Conservation (phyloP, 2,888 invertebrate genomes). For the Tenodera sinensis region DNA sequence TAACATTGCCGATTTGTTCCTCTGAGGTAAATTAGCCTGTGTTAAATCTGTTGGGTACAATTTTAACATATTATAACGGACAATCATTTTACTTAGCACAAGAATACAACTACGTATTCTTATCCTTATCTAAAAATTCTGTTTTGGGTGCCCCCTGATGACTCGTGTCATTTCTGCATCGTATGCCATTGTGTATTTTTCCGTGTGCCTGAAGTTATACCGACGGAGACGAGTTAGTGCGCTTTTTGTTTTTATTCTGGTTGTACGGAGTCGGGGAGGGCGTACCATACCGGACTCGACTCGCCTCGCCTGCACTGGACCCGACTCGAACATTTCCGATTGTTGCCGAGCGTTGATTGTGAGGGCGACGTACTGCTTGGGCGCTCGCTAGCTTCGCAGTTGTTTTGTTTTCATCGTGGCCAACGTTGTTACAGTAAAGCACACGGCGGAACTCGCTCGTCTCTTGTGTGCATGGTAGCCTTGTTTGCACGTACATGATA, state of each 20-base stretch:
- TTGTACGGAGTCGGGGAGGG: background rate
- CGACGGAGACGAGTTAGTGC: background rate
- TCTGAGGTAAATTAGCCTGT: too few species aligned
- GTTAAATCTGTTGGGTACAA: too few species aligned
- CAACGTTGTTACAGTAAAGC: background rate
- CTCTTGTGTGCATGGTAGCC: too few species aligned
- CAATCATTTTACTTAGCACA: too few species aligned
- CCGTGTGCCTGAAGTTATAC: background rate
- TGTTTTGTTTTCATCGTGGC: background rate
- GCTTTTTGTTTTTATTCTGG: background rate
- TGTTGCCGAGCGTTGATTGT: conserved; percentile 1
- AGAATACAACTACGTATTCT: too few species aligned
- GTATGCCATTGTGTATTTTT: background rate
- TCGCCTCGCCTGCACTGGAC: background rate
- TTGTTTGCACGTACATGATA: background rate
- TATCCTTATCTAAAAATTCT: too few species aligned
- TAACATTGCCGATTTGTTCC: too few species aligned
- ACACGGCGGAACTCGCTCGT: background rate
- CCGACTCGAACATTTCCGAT: background rate
- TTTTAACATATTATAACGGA: too few species aligned
- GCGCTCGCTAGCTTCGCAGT: background rate
- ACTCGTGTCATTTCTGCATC: too few species aligned
- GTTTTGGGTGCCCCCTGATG: background rate
- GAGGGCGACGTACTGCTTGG: conserved; percentile 13
- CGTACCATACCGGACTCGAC: background rate